phyloP scores from a whole-genome alignment of 2,113 vertebrate genomes.

The sheep (Ovis aries) region DNA sequence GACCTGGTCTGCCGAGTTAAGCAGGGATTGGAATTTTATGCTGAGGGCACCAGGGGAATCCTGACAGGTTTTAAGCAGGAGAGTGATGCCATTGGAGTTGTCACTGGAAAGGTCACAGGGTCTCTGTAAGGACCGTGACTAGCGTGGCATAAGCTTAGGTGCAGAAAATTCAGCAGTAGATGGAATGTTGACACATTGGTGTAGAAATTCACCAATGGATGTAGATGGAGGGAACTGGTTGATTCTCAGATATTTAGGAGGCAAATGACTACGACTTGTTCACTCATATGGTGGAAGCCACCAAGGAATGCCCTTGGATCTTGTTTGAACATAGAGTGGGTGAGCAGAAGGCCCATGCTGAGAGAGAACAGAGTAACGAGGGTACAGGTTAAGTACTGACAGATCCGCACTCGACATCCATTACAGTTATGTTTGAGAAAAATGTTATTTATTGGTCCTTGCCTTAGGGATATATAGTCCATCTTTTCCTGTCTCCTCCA shows the following conservation, averaged over 20 bases:
- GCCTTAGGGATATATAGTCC: background rate
- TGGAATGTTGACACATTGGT: background rate
- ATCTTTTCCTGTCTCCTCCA: background rate
- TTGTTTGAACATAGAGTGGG: background rate
- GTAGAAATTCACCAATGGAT: background rate
- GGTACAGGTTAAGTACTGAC: background rate
- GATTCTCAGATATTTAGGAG: background rate
- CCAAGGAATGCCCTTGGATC: background rate
- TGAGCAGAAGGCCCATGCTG: background rate
- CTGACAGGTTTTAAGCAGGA: background rate
- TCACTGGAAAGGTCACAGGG: background rate
- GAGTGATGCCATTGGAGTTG: background rate
- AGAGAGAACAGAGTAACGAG: background rate
- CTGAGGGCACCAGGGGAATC: background rate
- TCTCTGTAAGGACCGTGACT: background rate
- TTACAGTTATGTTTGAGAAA: background rate
- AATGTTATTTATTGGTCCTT: background rate
- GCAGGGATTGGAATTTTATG: background rate
- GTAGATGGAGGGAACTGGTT: background rate
- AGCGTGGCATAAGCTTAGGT: background rate
- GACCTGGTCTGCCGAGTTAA: background rate
- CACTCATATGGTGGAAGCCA: background rate
- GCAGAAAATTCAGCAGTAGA: background rate
- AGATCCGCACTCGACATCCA: background rate
- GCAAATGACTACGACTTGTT: background rate